phyloP scores from a whole-genome alignment of 2,113 vertebrate species.

The crab-eating macaque (Macaca fascicularis) region DNA sequence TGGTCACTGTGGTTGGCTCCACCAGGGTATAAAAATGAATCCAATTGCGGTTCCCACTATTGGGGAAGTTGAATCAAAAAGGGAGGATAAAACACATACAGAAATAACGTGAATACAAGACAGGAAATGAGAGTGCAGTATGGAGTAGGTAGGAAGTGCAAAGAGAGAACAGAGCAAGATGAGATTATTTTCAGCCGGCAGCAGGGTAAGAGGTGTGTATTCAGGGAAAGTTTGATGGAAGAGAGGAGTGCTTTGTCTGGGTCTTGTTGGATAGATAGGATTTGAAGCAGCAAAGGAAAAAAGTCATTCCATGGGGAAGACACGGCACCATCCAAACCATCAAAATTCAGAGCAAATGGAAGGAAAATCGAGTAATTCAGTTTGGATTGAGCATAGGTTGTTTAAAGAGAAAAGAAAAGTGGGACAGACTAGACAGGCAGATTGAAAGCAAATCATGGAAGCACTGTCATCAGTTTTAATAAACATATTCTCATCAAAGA shows the following conservation, averaged over 20 bases:
- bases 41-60: not conserved
- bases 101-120: conserved; percentile 18
- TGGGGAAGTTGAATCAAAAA: not conserved
- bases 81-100: not conserved
- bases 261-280: not conserved
- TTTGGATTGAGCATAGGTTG: not conserved
- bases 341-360: not conserved
- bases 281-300: not conserved
- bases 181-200: not conserved
- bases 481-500: not conserved
- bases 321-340: not conserved
- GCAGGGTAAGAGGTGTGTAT: not conserved
- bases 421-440: not conserved
- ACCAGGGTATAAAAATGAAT: not conserved
- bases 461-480: not conserved
- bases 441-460: not conserved
- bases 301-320: not conserved
- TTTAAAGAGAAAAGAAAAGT: not conserved
- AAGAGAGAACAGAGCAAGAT: not conserved
- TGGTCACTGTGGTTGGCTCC: not conserved
- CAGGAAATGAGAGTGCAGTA: not conserved
- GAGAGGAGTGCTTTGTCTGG: not conserved
- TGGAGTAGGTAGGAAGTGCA: not conserved
- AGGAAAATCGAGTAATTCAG: not conserved
- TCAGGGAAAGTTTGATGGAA: not conserved